Evolutionary conservation across 1,140 invertebrate genomes (phyloP).

Genomic region (Hermetia illucens): DNA sequence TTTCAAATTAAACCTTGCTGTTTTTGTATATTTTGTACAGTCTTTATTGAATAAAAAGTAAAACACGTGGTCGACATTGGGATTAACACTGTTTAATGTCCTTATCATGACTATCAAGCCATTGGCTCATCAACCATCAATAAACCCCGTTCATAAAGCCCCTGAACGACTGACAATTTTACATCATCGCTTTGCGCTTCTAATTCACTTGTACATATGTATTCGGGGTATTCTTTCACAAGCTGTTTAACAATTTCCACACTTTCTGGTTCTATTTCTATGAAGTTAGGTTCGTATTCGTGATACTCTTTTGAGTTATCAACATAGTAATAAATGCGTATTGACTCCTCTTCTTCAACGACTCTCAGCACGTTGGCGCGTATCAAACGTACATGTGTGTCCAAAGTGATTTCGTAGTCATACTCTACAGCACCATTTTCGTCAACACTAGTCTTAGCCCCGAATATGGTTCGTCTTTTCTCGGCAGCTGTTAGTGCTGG

Average conservation of each 20-base stretch:
- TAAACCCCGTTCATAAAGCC: slow-evolving; percentile 58
- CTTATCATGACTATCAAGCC: slow-evolving; percentile 10
- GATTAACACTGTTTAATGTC: too few relatives aligned
- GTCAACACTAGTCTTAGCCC: slow-evolving; percentile 52
- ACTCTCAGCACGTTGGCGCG: slow-evolving; percentile 57
- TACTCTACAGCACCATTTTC: slow-evolving; percentile 44
- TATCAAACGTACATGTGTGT: slow-evolving; percentile 54
- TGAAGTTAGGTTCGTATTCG: slow-evolving; percentile 59
- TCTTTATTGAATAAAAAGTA: too few relatives aligned
- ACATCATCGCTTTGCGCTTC: slow-evolving; percentile 43
- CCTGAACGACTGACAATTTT: slow-evolving; percentile 45
- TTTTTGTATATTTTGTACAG: too few relatives aligned
- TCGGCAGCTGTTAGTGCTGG: slow-evolving; percentile 56
- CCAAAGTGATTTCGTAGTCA: slow-evolving; percentile 46
- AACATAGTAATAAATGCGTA: slow-evolving; percentile 60
- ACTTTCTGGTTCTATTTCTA: slow-evolving; percentile 53
- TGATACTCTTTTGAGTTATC: slow-evolving; percentile 78
- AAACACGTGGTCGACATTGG: too few relatives aligned
- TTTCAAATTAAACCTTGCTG: too few relatives aligned
- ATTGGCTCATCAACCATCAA: slow-evolving; percentile 45
- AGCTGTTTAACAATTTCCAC: slow-evolving; percentile 55
- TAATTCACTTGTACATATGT: slow-evolving; percentile 52
- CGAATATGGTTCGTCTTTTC: slow-evolving; percentile 47
- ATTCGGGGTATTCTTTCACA: slow-evolving; percentile 61
- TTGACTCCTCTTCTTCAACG: slow-evolving; percentile 47